Conservation (phyloP, 2,888 invertebrate genomes). For the Amiota communis region DNA sequence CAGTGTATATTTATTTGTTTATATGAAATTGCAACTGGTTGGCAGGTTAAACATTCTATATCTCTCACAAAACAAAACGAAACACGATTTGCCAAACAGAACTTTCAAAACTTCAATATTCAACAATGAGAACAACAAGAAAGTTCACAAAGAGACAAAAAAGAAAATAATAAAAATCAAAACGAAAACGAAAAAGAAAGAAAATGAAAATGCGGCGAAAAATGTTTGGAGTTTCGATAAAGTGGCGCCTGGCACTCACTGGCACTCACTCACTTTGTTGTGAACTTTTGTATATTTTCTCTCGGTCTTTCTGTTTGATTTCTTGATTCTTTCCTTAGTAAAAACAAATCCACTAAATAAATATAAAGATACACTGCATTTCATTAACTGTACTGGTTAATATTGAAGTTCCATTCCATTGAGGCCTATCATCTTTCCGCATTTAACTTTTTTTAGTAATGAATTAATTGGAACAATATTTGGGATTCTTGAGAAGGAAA, state of each 20-base stretch:
- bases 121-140: background rate
- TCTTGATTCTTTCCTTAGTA: background rate
- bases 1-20: background rate
- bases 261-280: constrained; percentile 4
- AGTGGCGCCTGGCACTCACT: constrained; percentile 22
- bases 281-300: background rate
- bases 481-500: too few relatives aligned
- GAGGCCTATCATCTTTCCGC: too few relatives aligned
- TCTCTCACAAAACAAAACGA: constrained; percentile 18
- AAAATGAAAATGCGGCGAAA: constrained; percentile 2
- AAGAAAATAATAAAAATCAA: background rate
- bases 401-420: too few relatives aligned
- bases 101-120: background rate
- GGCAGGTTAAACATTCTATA: constrained; percentile 1
- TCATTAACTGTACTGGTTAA: too few relatives aligned
- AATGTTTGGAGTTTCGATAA: background rate
- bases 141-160: background rate
- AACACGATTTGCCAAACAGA: background rate
- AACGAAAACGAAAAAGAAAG: background rate
- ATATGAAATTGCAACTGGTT: background rate
- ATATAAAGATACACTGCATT: too few relatives aligned
- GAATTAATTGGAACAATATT: too few relatives aligned
- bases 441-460: too few relatives aligned
- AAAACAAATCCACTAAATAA: too few relatives aligned
- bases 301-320: background rate